These are phyloP conservation scores for Triplophysa rosa DNA, from an alignment of 2,113 vertebrate species.

Conservation along the genomic window DNA sequence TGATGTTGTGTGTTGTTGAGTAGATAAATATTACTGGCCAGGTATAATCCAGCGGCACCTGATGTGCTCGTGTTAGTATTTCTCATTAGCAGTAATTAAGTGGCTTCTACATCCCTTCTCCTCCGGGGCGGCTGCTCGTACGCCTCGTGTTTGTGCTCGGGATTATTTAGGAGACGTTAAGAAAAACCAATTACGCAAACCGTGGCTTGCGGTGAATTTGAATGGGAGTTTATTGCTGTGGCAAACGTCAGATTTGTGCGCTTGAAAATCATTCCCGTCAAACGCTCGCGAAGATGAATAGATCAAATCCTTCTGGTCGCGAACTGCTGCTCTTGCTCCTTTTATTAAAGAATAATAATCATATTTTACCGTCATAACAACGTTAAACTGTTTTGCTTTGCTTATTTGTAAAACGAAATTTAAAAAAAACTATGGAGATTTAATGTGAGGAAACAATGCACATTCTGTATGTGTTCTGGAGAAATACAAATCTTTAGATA, in stretches of 20 bases:
- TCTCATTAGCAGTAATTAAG: conserved; percentile 74
- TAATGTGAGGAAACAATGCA: too few relatives aligned
- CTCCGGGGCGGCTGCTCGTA: conserved; percentile 60
- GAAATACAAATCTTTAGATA: too few relatives aligned
- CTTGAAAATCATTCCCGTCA: background rate
- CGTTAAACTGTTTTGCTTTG: too few relatives aligned
- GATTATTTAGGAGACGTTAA: conserved; percentile 65
- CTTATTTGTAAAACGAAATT: too few relatives aligned
- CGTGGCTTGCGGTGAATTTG: background rate
- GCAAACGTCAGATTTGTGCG: conserved; percentile 7
- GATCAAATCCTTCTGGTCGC: background rate
- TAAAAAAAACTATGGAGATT: too few relatives aligned
- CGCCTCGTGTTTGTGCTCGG: conserved; percentile 66
- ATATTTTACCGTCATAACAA: too few relatives aligned
- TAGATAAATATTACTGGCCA: background rate
- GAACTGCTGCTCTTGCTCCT: too few relatives aligned
- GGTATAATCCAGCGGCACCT: conserved; percentile 53
- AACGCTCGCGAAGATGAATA: background rate
- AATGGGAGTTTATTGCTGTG: background rate
- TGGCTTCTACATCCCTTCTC: conserved; percentile 57
- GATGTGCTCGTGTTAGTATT: conserved; percentile 67
- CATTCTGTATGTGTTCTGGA: too few relatives aligned
- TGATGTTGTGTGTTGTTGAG: conserved; percentile 12
- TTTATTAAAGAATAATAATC: too few relatives aligned
- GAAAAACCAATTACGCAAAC: conserved; percentile 59